Percentiles rank a stretch among this genome's conserved stretches.
These are phyloP conservation scores for Perca flavescens DNA, from an alignment of 2,113 vertebrate species.

Conservation along the genomic window DNA sequence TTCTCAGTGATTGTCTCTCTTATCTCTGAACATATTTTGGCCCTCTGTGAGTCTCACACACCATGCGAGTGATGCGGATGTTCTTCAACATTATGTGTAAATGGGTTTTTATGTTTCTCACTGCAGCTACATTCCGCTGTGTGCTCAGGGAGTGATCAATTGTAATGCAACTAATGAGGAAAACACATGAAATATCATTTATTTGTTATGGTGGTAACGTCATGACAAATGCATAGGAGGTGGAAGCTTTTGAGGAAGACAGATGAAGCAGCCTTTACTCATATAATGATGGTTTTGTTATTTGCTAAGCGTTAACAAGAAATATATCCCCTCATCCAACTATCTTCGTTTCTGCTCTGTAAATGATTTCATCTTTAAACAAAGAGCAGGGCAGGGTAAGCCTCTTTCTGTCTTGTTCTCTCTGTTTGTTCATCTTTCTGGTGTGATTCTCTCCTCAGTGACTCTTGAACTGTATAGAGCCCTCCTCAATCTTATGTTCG, in stretches of 20 bases:
- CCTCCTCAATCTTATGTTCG: not conserved
- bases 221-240: slow-evolving; percentile 12
- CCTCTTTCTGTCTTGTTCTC: not conserved
- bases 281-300: not conserved
- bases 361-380: not conserved
- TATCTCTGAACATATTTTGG: not conserved
- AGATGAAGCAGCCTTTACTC: not conserved
- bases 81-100: slow-evolving; percentile 2
- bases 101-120: slow-evolving; percentile 12
- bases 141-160: slow-evolving; percentile 19
- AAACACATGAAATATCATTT: slow-evolving; percentile 16
- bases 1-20: slow-evolving; percentile 19
- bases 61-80: not conserved
- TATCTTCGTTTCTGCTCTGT: not conserved
- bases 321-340: not conserved
- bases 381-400: not conserved
- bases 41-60: not conserved
- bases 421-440: not conserved
- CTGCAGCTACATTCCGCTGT: not conserved
- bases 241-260: not conserved
- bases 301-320: not conserved
- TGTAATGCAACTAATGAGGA: slow-evolving; percentile 8
- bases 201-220: not conserved
- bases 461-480: not conserved
- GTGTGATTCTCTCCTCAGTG: not conserved